A percentile compares a stretch with the other conserved stretches of the same genome.
phyloP scores from a whole-genome alignment of 2,797 vertebrate species.

The Schizopygopsis malacanthus region DNA sequence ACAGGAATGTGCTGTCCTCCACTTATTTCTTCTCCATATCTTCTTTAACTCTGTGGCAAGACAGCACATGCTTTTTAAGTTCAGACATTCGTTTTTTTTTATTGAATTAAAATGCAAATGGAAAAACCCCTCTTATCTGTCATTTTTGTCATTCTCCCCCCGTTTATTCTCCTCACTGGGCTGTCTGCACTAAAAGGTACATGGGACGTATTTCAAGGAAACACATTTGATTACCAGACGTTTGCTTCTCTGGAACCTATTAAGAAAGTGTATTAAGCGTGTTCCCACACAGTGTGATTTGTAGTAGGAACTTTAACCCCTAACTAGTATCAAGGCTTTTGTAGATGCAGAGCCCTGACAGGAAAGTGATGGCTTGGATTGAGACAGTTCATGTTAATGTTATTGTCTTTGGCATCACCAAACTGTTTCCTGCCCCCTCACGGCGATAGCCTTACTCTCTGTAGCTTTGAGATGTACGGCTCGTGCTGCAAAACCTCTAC shows the following conservation, averaged over 20 bases:
- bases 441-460: slow-evolving; percentile 19
- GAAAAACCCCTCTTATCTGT: slow-evolving; percentile 64
- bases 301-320: slow-evolving; percentile 76
- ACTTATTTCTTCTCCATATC: slow-evolving; percentile 52
- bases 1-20: slow-evolving; percentile 69
- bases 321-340: slow-evolving; percentile 69
- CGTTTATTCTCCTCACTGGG: slow-evolving; percentile 53
- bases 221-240: slow-evolving; percentile 59
- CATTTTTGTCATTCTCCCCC: slow-evolving; percentile 51
- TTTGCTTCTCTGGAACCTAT: slow-evolving; percentile 77
- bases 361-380: slow-evolving; percentile 79
- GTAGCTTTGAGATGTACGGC: slow-evolving; percentile 13
- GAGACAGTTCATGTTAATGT: slow-evolving; percentile 75
- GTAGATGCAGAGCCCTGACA: slow-evolving; percentile 74
- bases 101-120: slow-evolving; percentile 61
- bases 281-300: slow-evolving; percentile 78
- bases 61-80: slow-evolving; percentile 50
- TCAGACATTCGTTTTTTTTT: slow-evolving; percentile 42
- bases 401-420: slow-evolving; percentile 60
- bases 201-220: slow-evolving; percentile 60
- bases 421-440: slow-evolving; percentile 41
- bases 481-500: slow-evolving; percentile 23
- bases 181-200: slow-evolving; percentile 62
- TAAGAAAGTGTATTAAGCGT: slow-evolving; percentile 74
- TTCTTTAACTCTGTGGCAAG: slow-evolving; percentile 56